These are phyloP conservation scores for Formica aserva DNA, from an alignment of 2,888 invertebrate genomes.

Conservation along the genomic window DNA sequence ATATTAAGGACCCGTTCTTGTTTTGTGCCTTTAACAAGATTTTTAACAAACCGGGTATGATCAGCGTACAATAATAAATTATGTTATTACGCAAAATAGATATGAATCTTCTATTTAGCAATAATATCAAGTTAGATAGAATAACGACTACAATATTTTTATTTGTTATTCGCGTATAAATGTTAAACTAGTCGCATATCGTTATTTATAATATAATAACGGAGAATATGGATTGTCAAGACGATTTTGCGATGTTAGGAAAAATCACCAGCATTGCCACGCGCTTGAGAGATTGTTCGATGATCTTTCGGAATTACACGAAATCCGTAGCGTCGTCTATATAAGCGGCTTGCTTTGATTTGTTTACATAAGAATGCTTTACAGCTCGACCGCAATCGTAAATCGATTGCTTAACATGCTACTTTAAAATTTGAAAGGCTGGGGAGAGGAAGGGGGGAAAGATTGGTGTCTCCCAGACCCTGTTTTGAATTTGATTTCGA, in stretches of 20 bases:
- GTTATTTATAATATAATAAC: neutral
- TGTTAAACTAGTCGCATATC: neutral
- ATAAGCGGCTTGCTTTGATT: neutral
- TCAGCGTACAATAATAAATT: constrained; percentile 29
- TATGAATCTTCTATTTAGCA: constrained; percentile 9
- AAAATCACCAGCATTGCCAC: neutral
- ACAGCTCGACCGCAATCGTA: neutral
- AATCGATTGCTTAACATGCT: constrained; percentile 26
- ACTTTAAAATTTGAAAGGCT: neutral
- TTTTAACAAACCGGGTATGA: neutral
- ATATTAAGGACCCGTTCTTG: neutral
- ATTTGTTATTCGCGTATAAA: neutral
- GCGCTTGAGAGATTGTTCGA: neutral
- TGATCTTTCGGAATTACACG: constrained; percentile 26
- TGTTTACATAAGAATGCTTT: constrained; percentile 16
- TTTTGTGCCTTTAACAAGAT: neutral
- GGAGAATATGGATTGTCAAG: neutral
- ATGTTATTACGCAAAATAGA: constrained; percentile 21
- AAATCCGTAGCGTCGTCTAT: neutral
- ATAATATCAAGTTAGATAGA: constrained; percentile 2
- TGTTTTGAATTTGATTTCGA: constrained; percentile 1
- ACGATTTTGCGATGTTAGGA: neutral
- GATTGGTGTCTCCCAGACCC: neutral
- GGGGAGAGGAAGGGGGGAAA: neutral
- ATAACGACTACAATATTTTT: neutral